Base-by-base conservation (phyloP, 2,113 vertebrate genomes). In the Microcebus jonahi region DNA sequence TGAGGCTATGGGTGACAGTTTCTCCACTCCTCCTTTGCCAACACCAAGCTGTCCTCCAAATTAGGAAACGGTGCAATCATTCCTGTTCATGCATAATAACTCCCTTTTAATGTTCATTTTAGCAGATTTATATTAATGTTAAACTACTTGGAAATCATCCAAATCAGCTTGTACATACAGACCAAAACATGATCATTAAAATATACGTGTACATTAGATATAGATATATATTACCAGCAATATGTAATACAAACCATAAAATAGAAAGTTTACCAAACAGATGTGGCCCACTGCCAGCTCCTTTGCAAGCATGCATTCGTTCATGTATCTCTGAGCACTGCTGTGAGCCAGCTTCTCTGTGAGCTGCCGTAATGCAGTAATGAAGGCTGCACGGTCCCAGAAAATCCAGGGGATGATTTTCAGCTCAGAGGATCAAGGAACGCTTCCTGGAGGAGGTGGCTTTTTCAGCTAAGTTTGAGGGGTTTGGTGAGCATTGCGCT, bases 91-190 rank as follows among this genome's bases (percentile, higher is more conserved):
- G 70, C 17, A 5, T 18, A 50, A 23, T 59, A 59, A 83, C 39
- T 87, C 68, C 13, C 70, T 59, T 79, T 77, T 73, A 92, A 84
- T 34, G n/a, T 88, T 80, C 50, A 8, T 75, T 71, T 39, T 70
- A 55, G 67, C 27, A 59, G 57, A 65, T 88, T 73, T 50, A 36
- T 81, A 48, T 75, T 90, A 87, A 45, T 34, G 23, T 65, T 63
- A n/a, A 1, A 25, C 48, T 71, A 8, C 70, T 84, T 94, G 68
- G 90, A 95, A 90, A 67, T 55, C 81, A 96, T 84, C 91, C 90
- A 87, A 45, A 91, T 96, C 83, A 84, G 34, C 89, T 88, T 42
- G 1, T 65, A 59, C 36, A 3, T 83, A 48, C 70, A 94, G 59
- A 70, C 48, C 6, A 85, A 96, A 88, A 89, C 45, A 48, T 55